Conservation (phyloP, 2,888 invertebrate genomes). For the Tuberolachnus salignus region DNA sequence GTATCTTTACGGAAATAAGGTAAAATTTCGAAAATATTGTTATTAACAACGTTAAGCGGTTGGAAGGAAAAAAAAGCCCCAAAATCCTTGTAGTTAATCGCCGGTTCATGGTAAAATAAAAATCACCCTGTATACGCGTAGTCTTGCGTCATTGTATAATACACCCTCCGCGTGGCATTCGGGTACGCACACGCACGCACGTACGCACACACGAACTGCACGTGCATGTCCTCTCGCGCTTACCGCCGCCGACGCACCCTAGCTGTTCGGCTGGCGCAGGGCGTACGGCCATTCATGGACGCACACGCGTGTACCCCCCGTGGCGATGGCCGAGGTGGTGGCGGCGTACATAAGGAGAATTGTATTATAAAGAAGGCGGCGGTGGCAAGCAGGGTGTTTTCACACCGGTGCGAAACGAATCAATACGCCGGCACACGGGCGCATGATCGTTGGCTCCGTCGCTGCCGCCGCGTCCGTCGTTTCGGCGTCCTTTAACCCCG, state of each 20-base stretch:
- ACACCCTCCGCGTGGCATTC: background rate
- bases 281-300: slow-evolving; percentile 19
- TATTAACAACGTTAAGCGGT: too few relatives aligned
- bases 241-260: background rate
- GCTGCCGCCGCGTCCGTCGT: background rate
- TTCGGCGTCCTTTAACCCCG: too few relatives aligned
- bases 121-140: background rate
- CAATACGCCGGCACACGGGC: slow-evolving; percentile 48
- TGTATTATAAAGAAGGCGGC: slow-evolving; percentile 9
- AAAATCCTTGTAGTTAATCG: too few relatives aligned
- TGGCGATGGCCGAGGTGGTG: background rate
- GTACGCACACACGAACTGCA: background rate
- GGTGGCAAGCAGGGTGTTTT: slow-evolving; percentile 15
- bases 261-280: background rate
- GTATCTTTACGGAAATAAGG: too few relatives aligned
- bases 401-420: slow-evolving; percentile 51
- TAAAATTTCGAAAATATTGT: too few relatives aligned
- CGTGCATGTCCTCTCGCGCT: background rate
- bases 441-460: slow-evolving; percentile 35
- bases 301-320: background rate
- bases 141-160: background rate
- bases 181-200: background rate
- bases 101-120: too few relatives aligned
- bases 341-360: slow-evolving; percentile 34
- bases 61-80: too few relatives aligned